A percentile compares a stretch with the other conserved stretches of the same genome.
Conservation (phyloP, 2,113 vertebrate genomes). For the Pogonocichla stellata region DNA sequence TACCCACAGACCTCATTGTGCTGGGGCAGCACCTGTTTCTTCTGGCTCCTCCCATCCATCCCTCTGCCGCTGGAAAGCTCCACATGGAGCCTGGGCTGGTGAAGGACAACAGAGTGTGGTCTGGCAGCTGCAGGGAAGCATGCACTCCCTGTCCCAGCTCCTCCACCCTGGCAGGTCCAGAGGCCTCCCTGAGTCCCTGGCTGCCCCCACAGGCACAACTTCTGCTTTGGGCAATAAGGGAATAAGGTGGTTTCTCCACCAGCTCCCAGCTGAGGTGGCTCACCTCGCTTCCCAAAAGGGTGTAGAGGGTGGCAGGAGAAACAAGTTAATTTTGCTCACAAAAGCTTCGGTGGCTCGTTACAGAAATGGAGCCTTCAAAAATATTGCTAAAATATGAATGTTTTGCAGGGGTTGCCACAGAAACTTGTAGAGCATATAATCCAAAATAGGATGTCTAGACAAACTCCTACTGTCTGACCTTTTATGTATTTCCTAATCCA, state of each 20-base stretch:
- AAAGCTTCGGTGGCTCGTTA: background rate
- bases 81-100: background rate
- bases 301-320: background rate
- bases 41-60: background rate
- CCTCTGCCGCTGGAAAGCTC: background rate
- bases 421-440: conserved; percentile 59
- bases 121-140: background rate
- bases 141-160: background rate
- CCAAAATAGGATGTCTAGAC: conserved; percentile 83
- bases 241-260: background rate
- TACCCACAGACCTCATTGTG: background rate
- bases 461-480: conserved; percentile 83
- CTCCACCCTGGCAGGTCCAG: background rate
- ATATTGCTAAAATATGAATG: conserved; percentile 59
- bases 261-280: background rate
- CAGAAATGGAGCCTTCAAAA: conserved; percentile 38
- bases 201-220: background rate
- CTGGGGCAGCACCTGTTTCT: background rate
- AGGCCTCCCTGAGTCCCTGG: background rate
- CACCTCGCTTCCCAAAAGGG: background rate
- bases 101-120: background rate
- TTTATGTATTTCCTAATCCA: conserved; percentile 75
- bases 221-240: background rate
- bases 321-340: background rate
- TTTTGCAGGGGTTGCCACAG: conserved; percentile 73